A percentile compares a stretch with the other conserved stretches of the same genome.
Evolutionary conservation across 30 jellyfish, hydroid and myxozoan genomes (phyloP).

Genomic region (Hydractinia echinata): DNA sequence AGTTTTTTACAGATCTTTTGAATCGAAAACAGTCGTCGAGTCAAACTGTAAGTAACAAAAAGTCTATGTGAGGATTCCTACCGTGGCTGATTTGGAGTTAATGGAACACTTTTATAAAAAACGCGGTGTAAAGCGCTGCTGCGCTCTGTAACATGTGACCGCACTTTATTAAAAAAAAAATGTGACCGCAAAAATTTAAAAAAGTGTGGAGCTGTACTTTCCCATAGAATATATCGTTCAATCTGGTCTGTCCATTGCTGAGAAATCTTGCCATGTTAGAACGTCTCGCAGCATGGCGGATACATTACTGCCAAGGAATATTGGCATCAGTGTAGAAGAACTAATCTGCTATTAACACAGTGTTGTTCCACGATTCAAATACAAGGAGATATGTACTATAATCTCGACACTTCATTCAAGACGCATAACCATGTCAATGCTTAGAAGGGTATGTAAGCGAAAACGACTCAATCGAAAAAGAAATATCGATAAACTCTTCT

Average conservation of each 20-base stretch:
- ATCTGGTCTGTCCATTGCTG: too few species aligned
- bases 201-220: neutral
- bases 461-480: constrained; percentile 5
- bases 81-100: constrained; percentile 7
- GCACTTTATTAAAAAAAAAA: neutral
- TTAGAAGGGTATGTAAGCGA: neutral
- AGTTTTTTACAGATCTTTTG: too few species aligned
- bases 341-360: neutral
- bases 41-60: too few species aligned
- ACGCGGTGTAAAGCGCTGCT: constrained; percentile 3
- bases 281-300: neutral
- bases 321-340: neutral
- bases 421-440: neutral
- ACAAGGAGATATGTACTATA: too few species aligned
- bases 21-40: too few species aligned
- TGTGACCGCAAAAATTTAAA: too few species aligned
- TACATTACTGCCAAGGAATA: neutral
- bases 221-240: constrained; percentile 4
- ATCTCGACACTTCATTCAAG: neutral
- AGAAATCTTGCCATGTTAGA: too few species aligned
- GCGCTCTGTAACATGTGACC: neutral
- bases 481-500: neutral
- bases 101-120: too few species aligned
- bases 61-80: too few species aligned
- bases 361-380: neutral